A percentile compares a stretch with the other conserved stretches of the same genome.
Conservation (phyloP, 2,888 invertebrate species). For the Bellardia pandia region DNA sequence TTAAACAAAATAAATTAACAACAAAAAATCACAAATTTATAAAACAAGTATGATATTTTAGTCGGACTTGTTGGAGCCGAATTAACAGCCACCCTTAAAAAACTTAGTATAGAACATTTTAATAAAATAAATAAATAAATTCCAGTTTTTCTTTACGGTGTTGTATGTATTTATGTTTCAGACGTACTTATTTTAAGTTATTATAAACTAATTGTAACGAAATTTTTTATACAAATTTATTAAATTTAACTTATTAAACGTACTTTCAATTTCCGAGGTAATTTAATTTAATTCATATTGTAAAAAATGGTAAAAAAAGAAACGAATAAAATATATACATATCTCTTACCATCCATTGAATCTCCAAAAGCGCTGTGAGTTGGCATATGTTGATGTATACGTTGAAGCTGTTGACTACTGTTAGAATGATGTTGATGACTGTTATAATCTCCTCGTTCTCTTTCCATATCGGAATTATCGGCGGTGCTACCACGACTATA, state of each 20-base stretch:
- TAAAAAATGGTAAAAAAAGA: neutral
- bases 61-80: too few species aligned
- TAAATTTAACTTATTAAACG: too few species aligned
- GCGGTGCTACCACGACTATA: slow-evolving; percentile 76
- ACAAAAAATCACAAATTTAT: neutral
- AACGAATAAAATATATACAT: neutral
- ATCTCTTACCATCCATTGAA: slow-evolving; percentile 79
- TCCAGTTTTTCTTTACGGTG: too few species aligned
- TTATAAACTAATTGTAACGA: too few species aligned
- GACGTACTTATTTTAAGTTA: too few species aligned
- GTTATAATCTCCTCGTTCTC: slow-evolving; percentile 76
- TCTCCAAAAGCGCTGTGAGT: slow-evolving; percentile 84
- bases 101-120: too few species aligned
- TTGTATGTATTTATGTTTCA: too few species aligned
- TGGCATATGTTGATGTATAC: slow-evolving; percentile 81
- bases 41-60: neutral
- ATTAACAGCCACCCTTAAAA: too few species aligned
- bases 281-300: too few species aligned
- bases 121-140: too few species aligned
- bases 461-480: slow-evolving; percentile 81
- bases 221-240: too few species aligned
- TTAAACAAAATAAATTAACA: slow-evolving; percentile 22
- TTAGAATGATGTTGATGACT: slow-evolving; percentile 76
- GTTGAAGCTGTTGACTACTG: slow-evolving; percentile 74
- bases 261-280: too few species aligned